Evolutionary conservation across 2,797 vertebrate species (phyloP).

Genomic region (Phylloscopus collybita): DNA sequence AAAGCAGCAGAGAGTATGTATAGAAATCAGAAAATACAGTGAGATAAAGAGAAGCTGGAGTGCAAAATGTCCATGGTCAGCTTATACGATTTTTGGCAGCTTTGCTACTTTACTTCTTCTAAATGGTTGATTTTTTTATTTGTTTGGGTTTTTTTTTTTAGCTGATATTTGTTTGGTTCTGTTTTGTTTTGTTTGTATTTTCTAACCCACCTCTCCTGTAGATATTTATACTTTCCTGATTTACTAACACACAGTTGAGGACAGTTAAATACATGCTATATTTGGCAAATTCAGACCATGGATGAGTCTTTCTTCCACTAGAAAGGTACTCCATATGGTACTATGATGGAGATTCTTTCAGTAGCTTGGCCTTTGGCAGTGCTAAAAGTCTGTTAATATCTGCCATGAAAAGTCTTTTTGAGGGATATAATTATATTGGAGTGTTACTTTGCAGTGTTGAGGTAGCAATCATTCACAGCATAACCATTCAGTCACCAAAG

Average conservation of each 20-base stretch:
- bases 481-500: background rate
- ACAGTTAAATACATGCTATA: background rate
- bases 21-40: background rate
- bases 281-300: background rate
- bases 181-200: background rate
- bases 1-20: background rate
- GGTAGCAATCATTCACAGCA: background rate
- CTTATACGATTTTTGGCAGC: background rate
- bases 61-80: background rate
- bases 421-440: background rate
- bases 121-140: background rate
- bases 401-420: background rate
- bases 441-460: background rate
- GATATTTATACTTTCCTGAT: background rate
- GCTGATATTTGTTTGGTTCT: background rate
- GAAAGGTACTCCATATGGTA: background rate
- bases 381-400: background rate
- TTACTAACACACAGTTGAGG: background rate
- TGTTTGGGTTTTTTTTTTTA: accelerated
- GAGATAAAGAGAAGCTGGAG: background rate
- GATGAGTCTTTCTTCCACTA: background rate
- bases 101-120: background rate
- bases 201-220: background rate
- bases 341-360: background rate
- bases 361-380: background rate